Evolutionary conservation across 2,888 invertebrate species (phyloP), one percentile per base, ranked within the genome.

Genomic region (Glaucopsyche alexis): DNA sequence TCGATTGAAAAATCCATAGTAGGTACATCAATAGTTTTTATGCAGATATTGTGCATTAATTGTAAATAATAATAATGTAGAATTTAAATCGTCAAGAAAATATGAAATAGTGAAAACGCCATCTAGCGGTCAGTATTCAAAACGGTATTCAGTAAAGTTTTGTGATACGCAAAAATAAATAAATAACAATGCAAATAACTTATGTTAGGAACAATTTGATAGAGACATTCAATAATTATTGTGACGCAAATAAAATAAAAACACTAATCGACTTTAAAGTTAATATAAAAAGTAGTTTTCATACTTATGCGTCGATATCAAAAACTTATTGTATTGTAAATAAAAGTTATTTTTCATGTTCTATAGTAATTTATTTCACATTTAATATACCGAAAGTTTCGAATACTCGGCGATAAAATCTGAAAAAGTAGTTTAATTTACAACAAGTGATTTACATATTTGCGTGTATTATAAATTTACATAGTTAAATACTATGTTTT

Each of bases 361-460:
- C 4, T 9, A 55, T 19, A 16, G 11, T n/a, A n/a, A n/a, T 55
- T 55, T 19, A 55, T 55, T 19, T 55, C 29, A 29, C 9, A 52
- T 19, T 55, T 19, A 5, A 55, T 19, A 19, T 55, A 19, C 55
- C 16, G 9, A 16, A 19, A 19, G 9, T 55, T 3, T 55, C 11
- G 55, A 16, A 19, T 55, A 52, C 52, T 16, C 16, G 8, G 16
- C 52, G 16, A 52, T 52, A 16, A 52, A 52, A 52, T 9, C 29
- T 29, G 29, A 52, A 52, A 52, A 52, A 52, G n/a, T 52, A 52
- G 16, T 52, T 52, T 16, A 52, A 52, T 52, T 52, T 16, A 52
- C 52, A 52, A 29, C 29, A 52, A 52, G 52, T 52, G 16, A 52
- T 7, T 7, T 52, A n/a, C n/a, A 52, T 52, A 52, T 52, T 52